phyloP scores from a whole-genome alignment of 2,113 vertebrate species.

The Colossoma macropomum region DNA sequence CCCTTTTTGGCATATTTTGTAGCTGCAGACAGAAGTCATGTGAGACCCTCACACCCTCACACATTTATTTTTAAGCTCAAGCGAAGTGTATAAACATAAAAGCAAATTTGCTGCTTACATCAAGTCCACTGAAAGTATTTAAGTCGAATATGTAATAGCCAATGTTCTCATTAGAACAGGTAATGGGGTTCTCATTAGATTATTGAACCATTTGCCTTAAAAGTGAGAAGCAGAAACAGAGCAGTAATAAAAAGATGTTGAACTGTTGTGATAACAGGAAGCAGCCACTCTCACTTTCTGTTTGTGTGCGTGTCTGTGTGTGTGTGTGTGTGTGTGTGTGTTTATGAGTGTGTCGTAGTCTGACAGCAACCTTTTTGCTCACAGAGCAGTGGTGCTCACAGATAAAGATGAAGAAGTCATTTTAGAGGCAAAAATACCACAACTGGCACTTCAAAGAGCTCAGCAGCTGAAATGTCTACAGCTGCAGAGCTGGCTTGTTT shows the following conservation, averaged over 20 bases:
- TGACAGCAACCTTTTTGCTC: neutral
- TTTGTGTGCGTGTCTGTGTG: neutral
- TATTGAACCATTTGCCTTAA: neutral
- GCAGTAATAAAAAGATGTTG: neutral
- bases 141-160: neutral
- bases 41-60: no score
- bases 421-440: conserved; percentile 36
- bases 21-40: no score
- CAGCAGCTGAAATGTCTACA: conserved; percentile 1
- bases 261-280: neutral
- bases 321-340: conserved; percentile 18
- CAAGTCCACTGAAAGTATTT: neutral
- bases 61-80: no score
- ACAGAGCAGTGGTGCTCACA: conserved; percentile 61
- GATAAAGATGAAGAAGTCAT: conserved; percentile 65
- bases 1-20: no score
- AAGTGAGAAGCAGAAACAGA: neutral
- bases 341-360: neutral
- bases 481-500: conserved; percentile 11
- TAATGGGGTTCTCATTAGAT: neutral
- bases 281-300: neutral
- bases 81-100: no score
- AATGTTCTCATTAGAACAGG: neutral
- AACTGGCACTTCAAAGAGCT: conserved; percentile 35
- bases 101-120: neutral